A percentile compares a stretch with the other conserved stretches of the same genome.
Conservation (phyloP, 2,797 vertebrate genomes). For the Halcyon smyrnensis region DNA sequence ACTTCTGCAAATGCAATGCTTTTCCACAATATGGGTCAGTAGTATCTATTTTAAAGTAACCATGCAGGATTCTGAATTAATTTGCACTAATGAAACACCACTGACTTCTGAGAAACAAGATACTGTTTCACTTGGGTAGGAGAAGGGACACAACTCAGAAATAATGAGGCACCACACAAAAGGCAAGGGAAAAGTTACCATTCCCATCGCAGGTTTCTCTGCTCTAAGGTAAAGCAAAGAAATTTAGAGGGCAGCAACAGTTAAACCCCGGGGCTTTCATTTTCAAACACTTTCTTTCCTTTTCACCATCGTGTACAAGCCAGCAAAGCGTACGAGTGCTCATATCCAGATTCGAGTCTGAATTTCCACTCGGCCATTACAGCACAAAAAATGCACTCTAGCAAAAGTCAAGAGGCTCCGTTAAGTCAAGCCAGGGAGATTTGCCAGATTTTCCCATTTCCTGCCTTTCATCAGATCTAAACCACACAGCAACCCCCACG, state of each 20-base stretch:
- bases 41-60: slow-evolving; percentile 28
- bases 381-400: slow-evolving; percentile 62
- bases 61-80: slow-evolving; percentile 13
- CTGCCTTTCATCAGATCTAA: slow-evolving; percentile 78
- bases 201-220: background rate
- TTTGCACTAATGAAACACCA: background rate
- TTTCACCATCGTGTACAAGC: background rate
- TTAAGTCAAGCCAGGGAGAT: slow-evolving; percentile 72
- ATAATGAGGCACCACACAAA: slow-evolving; percentile 30
- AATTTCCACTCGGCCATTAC: slow-evolving; percentile 63
- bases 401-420: slow-evolving; percentile 73
- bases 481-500: slow-evolving; percentile 59
- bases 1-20: background rate
- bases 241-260: background rate
- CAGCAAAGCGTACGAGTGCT: background rate
- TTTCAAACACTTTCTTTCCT: slow-evolving; percentile 20
- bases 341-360: slow-evolving; percentile 38
- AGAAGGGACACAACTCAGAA: slow-evolving; percentile 31
- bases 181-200: background rate
- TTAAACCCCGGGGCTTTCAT: background rate
- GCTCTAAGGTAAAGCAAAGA: background rate
- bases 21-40: background rate
- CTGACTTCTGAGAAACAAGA: background rate
- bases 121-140: background rate
- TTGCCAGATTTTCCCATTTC: slow-evolving; percentile 76